phyloP scores from a whole-genome alignment of 2,113 vertebrate genomes.

The Actenoides hombroni region DNA sequence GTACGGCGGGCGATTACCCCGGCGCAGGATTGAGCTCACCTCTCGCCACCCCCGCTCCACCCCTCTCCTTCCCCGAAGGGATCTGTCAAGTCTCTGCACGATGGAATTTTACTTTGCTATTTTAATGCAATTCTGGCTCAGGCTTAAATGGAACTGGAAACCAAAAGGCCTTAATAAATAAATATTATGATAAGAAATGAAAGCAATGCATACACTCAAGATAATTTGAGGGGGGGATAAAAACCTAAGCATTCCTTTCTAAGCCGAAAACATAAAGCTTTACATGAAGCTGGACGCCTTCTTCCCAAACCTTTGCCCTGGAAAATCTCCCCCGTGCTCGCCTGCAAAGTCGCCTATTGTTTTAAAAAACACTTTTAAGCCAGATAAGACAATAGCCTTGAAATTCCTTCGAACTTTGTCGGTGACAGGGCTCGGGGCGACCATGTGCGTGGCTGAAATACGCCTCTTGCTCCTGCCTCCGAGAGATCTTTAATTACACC shows the following conservation, averaged over 20 bases:
- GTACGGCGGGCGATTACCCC: background rate
- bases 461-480: background rate
- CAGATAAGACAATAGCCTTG: slow-evolving; percentile 66
- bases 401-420: slow-evolving; percentile 59
- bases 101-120: slow-evolving; percentile 85
- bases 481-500: background rate
- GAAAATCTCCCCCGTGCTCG: slow-evolving; percentile 27
- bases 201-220: slow-evolving; percentile 77
- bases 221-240: slow-evolving; percentile 67
- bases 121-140: slow-evolving; percentile 82
- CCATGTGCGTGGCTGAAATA: slow-evolving; percentile 1
- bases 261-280: slow-evolving; percentile 63
- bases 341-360: slow-evolving; percentile 46
- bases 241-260: slow-evolving; percentile 69
- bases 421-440: slow-evolving; percentile 1
- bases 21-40: slow-evolving; percentile 27
- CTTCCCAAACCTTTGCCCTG: slow-evolving; percentile 54
- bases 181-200: slow-evolving; percentile 87
- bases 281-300: slow-evolving; percentile 25
- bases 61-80: slow-evolving; percentile 72
- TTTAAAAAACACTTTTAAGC: slow-evolving; percentile 54
- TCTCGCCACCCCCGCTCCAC: slow-evolving; percentile 66
- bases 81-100: slow-evolving; percentile 76
- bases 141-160: slow-evolving; percentile 84
- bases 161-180: slow-evolving; percentile 81